These are phyloP conservation scores for Vulpes ferrilata DNA, from an alignment of 2,113 vertebrate genomes.

Conservation along the genomic window DNA sequence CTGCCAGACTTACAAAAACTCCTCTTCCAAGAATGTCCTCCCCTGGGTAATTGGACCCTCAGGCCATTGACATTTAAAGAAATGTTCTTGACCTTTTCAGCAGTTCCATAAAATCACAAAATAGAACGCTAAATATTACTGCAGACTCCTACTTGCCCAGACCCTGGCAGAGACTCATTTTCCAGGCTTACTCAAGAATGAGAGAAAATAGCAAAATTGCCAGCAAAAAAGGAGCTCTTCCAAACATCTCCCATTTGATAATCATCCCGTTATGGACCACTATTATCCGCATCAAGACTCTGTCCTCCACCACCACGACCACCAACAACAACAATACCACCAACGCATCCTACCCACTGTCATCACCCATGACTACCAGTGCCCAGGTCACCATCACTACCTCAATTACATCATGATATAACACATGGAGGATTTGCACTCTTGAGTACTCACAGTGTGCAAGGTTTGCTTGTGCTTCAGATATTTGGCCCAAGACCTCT, in stretches of 20 bases:
- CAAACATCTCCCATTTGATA: not conserved
- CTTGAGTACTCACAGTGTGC: not conserved
- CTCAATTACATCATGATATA: not conserved
- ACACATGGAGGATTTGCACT: not conserved
- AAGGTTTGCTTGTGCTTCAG: not conserved
- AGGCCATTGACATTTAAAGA: conserved; percentile 83
- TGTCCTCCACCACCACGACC: no score
- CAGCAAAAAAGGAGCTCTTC: not conserved
- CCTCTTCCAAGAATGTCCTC: conserved; percentile 77
- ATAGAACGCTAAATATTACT: conserved; percentile 84
- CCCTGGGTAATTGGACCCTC: conserved; percentile 82
- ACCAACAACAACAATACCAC: not conserved
- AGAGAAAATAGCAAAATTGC: conserved; percentile 73
- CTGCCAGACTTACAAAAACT: conserved; percentile 63
- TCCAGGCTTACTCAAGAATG: conserved; percentile 65
- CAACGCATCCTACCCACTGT: not conserved
- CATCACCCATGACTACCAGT: not conserved
- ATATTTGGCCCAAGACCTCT: not conserved
- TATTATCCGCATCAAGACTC: not conserved
- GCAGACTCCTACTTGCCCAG: conserved; percentile 70
- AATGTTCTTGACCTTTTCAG: conserved; percentile 83
- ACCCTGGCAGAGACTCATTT: conserved; percentile 67
- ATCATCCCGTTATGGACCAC: not conserved
- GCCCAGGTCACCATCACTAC: not conserved
- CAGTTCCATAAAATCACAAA: conserved; percentile 83